phyloP scores from a whole-genome alignment of 2,113 vertebrate species.

The Ceyx melanurus region DNA sequence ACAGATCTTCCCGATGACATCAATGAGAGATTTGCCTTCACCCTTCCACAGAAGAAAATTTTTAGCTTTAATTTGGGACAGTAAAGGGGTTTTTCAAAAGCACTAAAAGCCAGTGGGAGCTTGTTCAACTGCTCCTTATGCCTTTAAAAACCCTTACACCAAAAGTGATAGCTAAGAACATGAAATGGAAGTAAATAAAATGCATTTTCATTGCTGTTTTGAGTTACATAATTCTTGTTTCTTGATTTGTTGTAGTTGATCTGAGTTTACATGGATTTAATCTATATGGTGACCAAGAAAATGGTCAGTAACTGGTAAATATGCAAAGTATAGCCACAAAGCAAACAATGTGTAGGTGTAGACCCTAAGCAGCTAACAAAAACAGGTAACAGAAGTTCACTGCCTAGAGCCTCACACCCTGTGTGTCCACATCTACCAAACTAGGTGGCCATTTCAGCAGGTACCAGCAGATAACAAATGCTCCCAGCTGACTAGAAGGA shows the following conservation, averaged over 20 bases:
- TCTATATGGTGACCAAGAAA: neutral
- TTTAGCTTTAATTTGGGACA: constrained; percentile 63
- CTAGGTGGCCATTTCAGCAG: neutral
- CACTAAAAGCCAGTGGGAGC: constrained; percentile 34
- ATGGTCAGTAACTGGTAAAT: neutral
- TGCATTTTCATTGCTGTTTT: constrained; percentile 68
- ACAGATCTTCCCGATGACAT: constrained; percentile 23
- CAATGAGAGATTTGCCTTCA: constrained; percentile 58
- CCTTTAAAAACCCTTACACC: constrained; percentile 56
- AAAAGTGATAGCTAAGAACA: constrained; percentile 45
- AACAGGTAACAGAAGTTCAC: neutral
- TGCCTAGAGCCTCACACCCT: neutral
- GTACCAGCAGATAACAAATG: neutral
- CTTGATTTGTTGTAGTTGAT: constrained; percentile 48
- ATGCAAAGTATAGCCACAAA: neutral
- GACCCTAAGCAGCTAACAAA: neutral
- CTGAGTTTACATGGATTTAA: constrained; percentile 29
- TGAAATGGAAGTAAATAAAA: constrained; percentile 67
- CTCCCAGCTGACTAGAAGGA: neutral
- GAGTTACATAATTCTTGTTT: constrained; percentile 63
- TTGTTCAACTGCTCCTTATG: constrained; percentile 5
- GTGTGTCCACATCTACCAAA: neutral
- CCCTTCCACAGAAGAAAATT: constrained; percentile 39
- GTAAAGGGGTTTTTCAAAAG: constrained; percentile 50
- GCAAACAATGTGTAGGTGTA: neutral